Evolutionary conservation across 2,888 invertebrate genomes (phyloP), one percentile per base, ranked within the genome.

Genomic region (Suillia variegata): DNA sequence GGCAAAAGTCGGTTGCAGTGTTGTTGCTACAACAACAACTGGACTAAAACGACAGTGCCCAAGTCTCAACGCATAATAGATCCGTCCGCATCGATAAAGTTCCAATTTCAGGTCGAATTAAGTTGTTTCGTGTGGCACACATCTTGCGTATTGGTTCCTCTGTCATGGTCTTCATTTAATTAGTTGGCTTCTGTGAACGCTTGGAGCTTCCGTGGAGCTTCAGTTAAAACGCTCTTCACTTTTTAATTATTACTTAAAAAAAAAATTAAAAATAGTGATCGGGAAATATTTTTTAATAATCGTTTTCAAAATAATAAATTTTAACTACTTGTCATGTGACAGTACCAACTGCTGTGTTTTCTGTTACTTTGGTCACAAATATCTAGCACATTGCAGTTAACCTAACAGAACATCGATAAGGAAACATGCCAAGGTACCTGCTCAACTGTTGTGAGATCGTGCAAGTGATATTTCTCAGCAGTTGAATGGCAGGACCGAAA

Each of bases 151-250:
- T 51, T n/a, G 17, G 2, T 17, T 47, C 12, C 18, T 15, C 22
- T 49, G n/a, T 22, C 22, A n/a, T n/a, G 24, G 22, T 24, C 33
- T 54, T 49, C 20, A 56, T 61, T 61, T 61, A 61, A 61, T 61
- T 61, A 49, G 56, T 21, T 49, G 52, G 21, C 33, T 45, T 47
- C 34, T 31, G 45, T 54, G 42, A 17, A 24, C 26, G 26, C 26
- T 26, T 26, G 26, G 10, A 26, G 26, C 26, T 10, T 6, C 26
- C 10, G 26, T 6, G 4, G 38, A 38, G n/a, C 38, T 38, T n/a
- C 12, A 38, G 38, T 26, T 26, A 26, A 26, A 10, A n/a, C n/a
- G n/a, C n/a, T n/a, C n/a, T n/a, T n/a, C n/a, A n/a, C n/a, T n/a
- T n/a, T n/a, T n/a, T n/a, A n/a, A n/a, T n/a, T n/a, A n/a, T n/a